These are phyloP conservation scores for Eulimnadia texana DNA, from an alignment of 1,140 invertebrate genomes.

Conservation along the genomic window DNA sequence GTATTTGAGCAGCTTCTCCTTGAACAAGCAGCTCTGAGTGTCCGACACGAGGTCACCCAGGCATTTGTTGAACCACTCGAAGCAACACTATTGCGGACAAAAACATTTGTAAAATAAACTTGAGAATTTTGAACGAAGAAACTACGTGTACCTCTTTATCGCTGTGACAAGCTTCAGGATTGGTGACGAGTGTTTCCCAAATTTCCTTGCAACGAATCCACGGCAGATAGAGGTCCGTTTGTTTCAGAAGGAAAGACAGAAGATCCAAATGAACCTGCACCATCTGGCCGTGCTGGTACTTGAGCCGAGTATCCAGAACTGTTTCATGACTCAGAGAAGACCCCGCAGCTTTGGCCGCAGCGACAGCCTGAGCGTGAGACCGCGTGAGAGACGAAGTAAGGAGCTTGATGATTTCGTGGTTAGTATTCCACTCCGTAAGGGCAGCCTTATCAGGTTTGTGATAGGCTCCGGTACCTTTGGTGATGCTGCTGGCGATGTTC, in stretches of 20 bases:
- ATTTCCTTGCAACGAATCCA: conserved; percentile 36
- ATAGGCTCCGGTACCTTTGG: conserved; percentile 28
- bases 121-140: neutral
- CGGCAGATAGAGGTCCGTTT: conserved; percentile 35
- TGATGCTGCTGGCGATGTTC: conserved; percentile 33
- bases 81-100: conserved; percentile 29
- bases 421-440: conserved; percentile 9
- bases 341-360: conserved; percentile 22
- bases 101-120: neutral
- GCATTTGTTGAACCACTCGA: conserved; percentile 36
- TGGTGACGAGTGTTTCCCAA: conserved; percentile 35
- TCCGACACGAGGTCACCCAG: conserved; percentile 35
- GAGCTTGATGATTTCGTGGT: conserved; percentile 34
- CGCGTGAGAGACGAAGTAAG: conserved; percentile 33
- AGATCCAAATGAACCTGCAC: conserved; percentile 35
- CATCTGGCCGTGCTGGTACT: conserved; percentile 35
- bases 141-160: conserved; percentile 30
- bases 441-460: conserved; percentile 34
- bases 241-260: conserved; percentile 36
- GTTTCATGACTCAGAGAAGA: conserved; percentile 27
- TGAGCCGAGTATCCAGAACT: conserved; percentile 33
- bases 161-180: conserved; percentile 31
- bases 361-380: conserved; percentile 32
- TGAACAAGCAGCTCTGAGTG: conserved; percentile 35
- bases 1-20: conserved; percentile 33